A percentile compares a stretch with the other conserved stretches of the same genome.
These are phyloP conservation scores for Microctenopoma stevenorrisi DNA, from an alignment of 2,797 vertebrate species.

Conservation along the genomic window DNA sequence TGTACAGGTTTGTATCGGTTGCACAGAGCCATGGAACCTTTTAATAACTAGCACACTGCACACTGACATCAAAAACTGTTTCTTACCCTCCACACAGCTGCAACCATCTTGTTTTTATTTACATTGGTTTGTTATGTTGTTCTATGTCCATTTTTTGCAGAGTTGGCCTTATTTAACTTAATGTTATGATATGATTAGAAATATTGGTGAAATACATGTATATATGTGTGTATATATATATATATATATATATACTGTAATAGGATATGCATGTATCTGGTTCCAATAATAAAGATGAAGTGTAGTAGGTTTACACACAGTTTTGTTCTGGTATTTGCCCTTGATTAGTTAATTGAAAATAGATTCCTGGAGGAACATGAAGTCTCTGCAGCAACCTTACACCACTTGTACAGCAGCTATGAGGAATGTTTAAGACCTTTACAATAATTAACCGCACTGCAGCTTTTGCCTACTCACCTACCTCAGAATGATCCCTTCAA, in stretches of 20 bases:
- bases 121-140: background rate
- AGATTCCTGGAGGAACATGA: conserved; percentile 13
- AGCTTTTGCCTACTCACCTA: conserved; percentile 8
- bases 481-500: no score
- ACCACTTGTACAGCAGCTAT: background rate
- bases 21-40: background rate
- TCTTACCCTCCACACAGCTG: background rate
- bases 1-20: background rate
- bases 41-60: background rate
- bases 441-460: conserved; percentile 41
- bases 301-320: background rate
- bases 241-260: no score
- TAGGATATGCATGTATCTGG: background rate
- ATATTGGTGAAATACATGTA: background rate
- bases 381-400: background rate
- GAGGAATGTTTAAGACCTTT: conserved; percentile 14
- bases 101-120: background rate
- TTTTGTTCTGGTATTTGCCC: conserved; percentile 11
- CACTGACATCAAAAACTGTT: background rate
- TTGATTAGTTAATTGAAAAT: conserved; percentile 20
- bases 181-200: background rate
- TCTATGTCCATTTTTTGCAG: no score
- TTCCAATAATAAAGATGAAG: background rate
- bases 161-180: background rate
- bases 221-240: no score